Evolutionary conservation across 1,140 invertebrate species (phyloP), one percentile per base, ranked within the genome.

Genomic region (Hesperophylax magnus): DNA sequence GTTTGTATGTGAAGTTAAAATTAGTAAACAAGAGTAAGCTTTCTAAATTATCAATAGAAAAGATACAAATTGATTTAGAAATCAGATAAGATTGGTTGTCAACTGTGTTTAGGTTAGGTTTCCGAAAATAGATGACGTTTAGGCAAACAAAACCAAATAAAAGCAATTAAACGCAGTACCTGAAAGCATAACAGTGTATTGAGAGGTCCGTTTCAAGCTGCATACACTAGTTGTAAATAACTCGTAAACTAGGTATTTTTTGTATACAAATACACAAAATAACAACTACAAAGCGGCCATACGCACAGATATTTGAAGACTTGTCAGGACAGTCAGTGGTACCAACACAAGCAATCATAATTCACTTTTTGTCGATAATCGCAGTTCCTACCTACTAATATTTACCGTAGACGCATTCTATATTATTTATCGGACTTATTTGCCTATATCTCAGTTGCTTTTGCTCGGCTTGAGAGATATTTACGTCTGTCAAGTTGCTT

Each of bases 231-330:
- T 18, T 17, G 11, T 31, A n/a, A 31, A 31, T 67, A 8, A 34
- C 14, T 31, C n/a, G 22, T 34, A 31, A 2, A 27, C 8, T 67
- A 31, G 0, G 7, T 14, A 27, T 27, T 67, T n/a, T 18, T 67
- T 72, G 69, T 72, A 52, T 72, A 72, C 52, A 72, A 72, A 72
- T 72, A 67, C 31, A 67, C 17, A 22, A 67, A 22, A 67, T 67
- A 67, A 67, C 63, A 67, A 67, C 22, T 27, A 67, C 63, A 67
- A 7, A 53, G 14, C 69, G 9, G 34, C 69, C 69, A 72, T 72
- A 72, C 20, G 47, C 69, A 72, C 69, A 47, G 31, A 72, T 52
- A 3, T 72, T 72, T 72, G 11, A 72, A 47, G 69, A 72, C 69
- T 52, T 47, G 39, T 20, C 69, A 14, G 18, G 52, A 7, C 17